Evolutionary conservation across 2,113 vertebrate species (phyloP).

Genomic region (Cephalopholis sonnerati): DNA sequence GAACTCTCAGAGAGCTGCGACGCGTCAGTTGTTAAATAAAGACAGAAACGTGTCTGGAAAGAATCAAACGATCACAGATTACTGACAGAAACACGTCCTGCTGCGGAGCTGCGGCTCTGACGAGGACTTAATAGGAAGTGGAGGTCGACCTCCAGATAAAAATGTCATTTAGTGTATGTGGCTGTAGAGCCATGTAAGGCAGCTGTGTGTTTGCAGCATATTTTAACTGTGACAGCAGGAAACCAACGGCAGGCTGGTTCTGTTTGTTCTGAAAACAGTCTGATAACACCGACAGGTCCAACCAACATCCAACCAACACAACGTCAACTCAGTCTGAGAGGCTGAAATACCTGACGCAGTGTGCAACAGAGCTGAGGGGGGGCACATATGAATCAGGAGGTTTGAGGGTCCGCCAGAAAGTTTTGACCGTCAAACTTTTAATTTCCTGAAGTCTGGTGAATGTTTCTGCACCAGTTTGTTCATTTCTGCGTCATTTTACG

Average conservation of each 20-base stretch:
- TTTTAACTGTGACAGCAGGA: conserved; percentile 15
- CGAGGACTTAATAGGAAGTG: not conserved
- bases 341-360: not conserved
- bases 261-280: conserved; percentile 40
- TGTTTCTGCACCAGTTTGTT: too few relatives aligned
- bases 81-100: not conserved
- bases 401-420: too few relatives aligned
- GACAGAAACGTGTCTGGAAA: conserved; percentile 7
- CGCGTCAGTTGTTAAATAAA: not conserved
- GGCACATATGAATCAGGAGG: too few relatives aligned
- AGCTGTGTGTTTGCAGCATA: not conserved
- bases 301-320: not conserved
- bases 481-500: too few relatives aligned
- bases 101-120: not conserved
- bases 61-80: not conserved
- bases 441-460: too few relatives aligned
- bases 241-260: not conserved
- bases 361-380: too few relatives aligned
- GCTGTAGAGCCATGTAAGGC: conserved; percentile 5
- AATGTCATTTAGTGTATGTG: not conserved
- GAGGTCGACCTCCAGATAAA: not conserved
- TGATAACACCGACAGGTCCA: not conserved
- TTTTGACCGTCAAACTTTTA: too few relatives aligned
- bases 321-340: not conserved
- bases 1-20: not conserved